Conservation (phyloP, 2,113 vertebrate species). For the Planiliza haematocheilus region DNA sequence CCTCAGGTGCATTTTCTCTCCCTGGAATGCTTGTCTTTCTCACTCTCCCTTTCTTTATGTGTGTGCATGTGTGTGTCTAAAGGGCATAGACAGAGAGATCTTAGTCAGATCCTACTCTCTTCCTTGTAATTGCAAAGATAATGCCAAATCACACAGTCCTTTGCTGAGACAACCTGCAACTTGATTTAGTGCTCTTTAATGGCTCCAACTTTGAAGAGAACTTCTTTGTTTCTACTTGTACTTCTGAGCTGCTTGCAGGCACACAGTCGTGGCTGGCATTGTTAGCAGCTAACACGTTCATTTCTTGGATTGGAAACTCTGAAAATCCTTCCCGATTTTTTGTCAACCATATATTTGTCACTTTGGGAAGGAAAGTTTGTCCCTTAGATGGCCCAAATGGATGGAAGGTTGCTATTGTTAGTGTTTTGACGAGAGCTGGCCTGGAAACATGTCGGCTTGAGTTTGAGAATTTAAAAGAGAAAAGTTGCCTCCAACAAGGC, state of each 20-base stretch:
- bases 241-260: constrained; percentile 18
- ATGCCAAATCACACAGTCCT: constrained; percentile 77
- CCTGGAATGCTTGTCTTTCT: constrained; percentile 47
- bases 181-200: constrained; percentile 81
- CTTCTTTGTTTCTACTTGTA: constrained; percentile 68
- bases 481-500: too few relatives aligned
- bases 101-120: constrained; percentile 73
- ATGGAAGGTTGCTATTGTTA: too few relatives aligned
- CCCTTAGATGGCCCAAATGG: too few relatives aligned
- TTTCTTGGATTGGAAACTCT: background rate
- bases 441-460: too few relatives aligned
- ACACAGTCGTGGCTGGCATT: background rate
- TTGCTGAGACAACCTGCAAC: constrained; percentile 72
- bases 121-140: constrained; percentile 82
- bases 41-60: background rate
- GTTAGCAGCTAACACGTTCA: background rate
- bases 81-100: constrained; percentile 77
- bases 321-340: background rate
- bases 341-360: background rate
- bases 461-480: too few relatives aligned
- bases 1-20: constrained; percentile 58
- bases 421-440: too few relatives aligned
- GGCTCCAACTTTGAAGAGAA: constrained; percentile 74
- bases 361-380: background rate
- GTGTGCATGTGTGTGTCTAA: constrained; percentile 33